Evolutionary conservation across 2,797 vertebrate species (phyloP), one percentile per base, ranked within the genome.

Genomic region (Anolis apletophallus): DNA sequence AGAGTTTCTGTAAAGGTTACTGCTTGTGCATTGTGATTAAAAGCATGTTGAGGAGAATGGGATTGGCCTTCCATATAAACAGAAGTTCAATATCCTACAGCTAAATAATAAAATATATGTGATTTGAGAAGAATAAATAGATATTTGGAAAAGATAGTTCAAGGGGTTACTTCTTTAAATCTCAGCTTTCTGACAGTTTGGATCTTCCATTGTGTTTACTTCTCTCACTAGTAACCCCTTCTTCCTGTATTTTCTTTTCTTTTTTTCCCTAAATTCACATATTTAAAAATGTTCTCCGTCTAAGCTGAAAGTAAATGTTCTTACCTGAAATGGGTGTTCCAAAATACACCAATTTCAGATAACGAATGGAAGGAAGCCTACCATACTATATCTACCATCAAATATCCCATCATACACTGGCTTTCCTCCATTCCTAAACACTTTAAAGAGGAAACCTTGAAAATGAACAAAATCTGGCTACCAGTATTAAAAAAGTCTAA

Each of bases 1-100:
- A 64, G 74, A 85, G 81, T 88, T 85, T 87, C 68, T 68, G 87
- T 34, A 3, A 57, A 29, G 12, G 21, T 83, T 88, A 29, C 81
- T 76, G 78, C 52, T 83, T 85, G 81, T 10, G 21, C 76, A 50
- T 40, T 80, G 50, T 0, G 0, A 83, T 84, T 52, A 59, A 80
- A 81, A 81, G 75, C 40, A 9, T 46, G 64, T 84, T 55, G 57
- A 76, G 32, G 69, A 87, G 59, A 59, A 73, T 83, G 75, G 71
- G 55, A 13, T 57, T 80, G 19, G 83, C 67, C 26, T n/a, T 10
- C 74, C 32, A 0, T n/a, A 77, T 29, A 88, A 57, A 64, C 40
- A 52, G 6, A 0, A 3, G 6, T 84, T 80, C 77, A 17, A 69
- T 72, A 64, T 88, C 90, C 84, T 77, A 91, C 67, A 83, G 59